Base-by-base conservation (phyloP, 2,888 invertebrate species). In the Drosophila setosimentum region DNA sequence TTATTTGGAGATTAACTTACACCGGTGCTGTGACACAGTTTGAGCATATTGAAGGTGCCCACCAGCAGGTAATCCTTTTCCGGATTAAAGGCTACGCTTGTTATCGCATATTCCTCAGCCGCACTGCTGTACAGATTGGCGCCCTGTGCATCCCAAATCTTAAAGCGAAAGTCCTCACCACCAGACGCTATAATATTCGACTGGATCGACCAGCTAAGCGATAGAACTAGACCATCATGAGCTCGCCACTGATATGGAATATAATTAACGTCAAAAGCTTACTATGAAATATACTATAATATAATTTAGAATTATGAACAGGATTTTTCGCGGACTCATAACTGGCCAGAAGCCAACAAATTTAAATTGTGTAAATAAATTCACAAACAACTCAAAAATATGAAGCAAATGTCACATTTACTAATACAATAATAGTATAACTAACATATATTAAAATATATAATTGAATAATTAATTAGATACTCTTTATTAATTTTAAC, bases 81-180 rank as follows among this genome's bases (percentile, higher is more conserved):
- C 0, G 98, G 97, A 53, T 97, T 96, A 97, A 99, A 99, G 58
- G 97, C 95, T 1, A 99, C 94, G 29, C 97, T 95, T 1, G 98
- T 98, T 60, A 99, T 97, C 0, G 99, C 98, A 93, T 97, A 96
- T 82, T 98, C 98, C 91, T 98, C 97, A 24, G 95, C 94, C 1
- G 95, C 94, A 90, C 99, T 99, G 50, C 95, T 95, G 92, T 96
- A 99, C 83, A 99, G 94, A 91, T 96, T 96, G 71, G 97, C 96
- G 0, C 99, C 99, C 92, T 96, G 97, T 0, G 95, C 94, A 93
- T 99, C 99, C 99, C 99, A 99, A 27, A 99, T 96, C 95, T 95
- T 93, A 65, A 94, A 94, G 55, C 94, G 93, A 77, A 98, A 98
- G 93, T 99, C 99, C 94, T 99, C 99, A 58, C 98, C 98, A 0